These are phyloP conservation scores for Macroteleia sp. DNA, from an alignment of 2,888 invertebrate species.

Conservation along the genomic window DNA sequence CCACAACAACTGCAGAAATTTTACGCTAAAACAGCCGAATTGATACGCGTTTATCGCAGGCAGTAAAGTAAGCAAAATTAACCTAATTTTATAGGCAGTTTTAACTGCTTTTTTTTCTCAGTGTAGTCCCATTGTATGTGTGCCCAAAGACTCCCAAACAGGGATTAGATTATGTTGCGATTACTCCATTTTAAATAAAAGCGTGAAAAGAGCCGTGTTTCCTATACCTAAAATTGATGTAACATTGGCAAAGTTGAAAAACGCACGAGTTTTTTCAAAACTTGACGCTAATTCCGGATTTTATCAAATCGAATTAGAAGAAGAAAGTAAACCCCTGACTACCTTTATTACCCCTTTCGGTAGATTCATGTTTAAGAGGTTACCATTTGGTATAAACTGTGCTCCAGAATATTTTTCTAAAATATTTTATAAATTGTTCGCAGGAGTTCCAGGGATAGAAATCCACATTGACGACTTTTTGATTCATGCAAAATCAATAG, in stretches of 20 bases:
- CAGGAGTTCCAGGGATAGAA: constrained; percentile 22
- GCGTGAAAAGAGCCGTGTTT: constrained; percentile 59
- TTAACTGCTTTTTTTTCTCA: too few species aligned
- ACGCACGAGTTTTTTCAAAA: constrained; percentile 66
- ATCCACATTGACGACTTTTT: constrained; percentile 56
- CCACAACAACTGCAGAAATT: too few species aligned
- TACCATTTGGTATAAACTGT: constrained; percentile 61
- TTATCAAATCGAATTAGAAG: constrained; percentile 46
- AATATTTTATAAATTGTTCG: constrained; percentile 40
- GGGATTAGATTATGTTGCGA: constrained; percentile 70
- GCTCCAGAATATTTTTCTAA: constrained; percentile 30
- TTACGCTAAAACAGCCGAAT: too few species aligned
- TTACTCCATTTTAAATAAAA: constrained; percentile 70
- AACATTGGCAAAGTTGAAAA: constrained; percentile 60
- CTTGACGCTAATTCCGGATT: constrained; percentile 64
- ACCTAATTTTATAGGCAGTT: too few species aligned
- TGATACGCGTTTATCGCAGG: too few species aligned
- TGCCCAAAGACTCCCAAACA: constrained; percentile 49
- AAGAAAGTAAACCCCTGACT: constrained; percentile 53
- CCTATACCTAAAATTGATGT: constrained; percentile 70
- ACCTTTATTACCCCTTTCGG: constrained; percentile 39
- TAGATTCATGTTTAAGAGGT: constrained; percentile 46
- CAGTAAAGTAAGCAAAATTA: too few species aligned
- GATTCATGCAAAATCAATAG: constrained; percentile 52
- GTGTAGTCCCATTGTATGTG: constrained; percentile 11